Percentiles rank a stretch among this genome's conserved stretches.
Evolutionary conservation across 2,888 invertebrate species (phyloP).

Genomic region (Melieria omissa): DNA sequence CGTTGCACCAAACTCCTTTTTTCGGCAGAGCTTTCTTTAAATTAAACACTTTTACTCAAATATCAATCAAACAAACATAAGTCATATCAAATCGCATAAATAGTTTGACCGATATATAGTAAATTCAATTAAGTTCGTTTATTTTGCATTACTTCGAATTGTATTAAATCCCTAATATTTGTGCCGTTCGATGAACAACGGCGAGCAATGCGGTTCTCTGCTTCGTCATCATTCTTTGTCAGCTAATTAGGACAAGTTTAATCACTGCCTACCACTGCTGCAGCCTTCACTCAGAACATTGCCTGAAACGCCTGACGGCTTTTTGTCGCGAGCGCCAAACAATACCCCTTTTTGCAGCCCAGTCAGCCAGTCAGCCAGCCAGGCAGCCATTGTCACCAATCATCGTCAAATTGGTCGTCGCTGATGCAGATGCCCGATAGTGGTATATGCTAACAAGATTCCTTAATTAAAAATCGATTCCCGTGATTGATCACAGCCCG

Average conservation of each 20-base stretch:
- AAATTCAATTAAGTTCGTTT: no score
- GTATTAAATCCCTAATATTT: no score
- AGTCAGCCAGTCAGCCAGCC: constrained; percentile 17
- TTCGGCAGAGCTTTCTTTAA: no score
- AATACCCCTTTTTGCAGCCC: constrained; percentile 29
- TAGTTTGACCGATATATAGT: no score
- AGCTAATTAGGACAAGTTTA: constrained; percentile 63
- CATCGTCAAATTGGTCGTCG: constrained; percentile 48
- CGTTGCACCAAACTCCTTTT: no score
- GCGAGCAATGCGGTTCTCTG: not conserved
- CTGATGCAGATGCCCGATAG: constrained; percentile 53
- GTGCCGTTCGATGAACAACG: no score
- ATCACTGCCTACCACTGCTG: constrained; percentile 26
- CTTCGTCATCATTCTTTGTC: constrained; percentile 52
- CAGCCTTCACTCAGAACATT: constrained; percentile 28
- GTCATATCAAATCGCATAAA: no score
- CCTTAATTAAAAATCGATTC: constrained; percentile 67
- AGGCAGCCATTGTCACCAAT: constrained; percentile 44
- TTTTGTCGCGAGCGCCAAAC: constrained; percentile 27
- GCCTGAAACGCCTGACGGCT: constrained; percentile 29
- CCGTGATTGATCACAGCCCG: constrained; percentile 65
- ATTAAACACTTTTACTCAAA: no score
- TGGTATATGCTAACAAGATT: constrained; percentile 65
- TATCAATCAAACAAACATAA: no score
- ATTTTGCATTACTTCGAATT: no score